These are phyloP conservation scores for Syngnathus scovelli DNA, from an alignment of 2,113 vertebrate species.

Conservation along the genomic window DNA sequence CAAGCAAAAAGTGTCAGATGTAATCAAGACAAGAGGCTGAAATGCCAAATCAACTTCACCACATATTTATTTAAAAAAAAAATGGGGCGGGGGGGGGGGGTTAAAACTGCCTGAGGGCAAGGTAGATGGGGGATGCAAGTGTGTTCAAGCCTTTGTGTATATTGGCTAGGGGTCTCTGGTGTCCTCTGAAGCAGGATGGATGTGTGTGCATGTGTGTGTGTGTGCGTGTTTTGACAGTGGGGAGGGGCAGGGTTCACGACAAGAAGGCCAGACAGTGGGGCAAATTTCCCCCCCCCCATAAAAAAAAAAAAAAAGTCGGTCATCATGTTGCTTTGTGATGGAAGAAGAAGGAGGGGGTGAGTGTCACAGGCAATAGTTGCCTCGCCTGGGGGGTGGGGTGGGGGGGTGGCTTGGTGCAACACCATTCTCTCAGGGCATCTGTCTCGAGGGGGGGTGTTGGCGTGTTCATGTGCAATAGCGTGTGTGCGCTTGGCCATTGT, in stretches of 20 bases:
- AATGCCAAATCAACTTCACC: slow-evolving; percentile 36
- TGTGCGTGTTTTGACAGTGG: slow-evolving; percentile 4
- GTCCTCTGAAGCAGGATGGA: slow-evolving; percentile 26
- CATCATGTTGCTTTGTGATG: slow-evolving; percentile 57
- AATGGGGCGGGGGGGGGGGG: slow-evolving; percentile 20
- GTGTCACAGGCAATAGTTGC: slow-evolving; percentile 39
- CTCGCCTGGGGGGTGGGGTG: slow-evolving; percentile 8
- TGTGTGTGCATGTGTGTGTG: slow-evolving; percentile 10
- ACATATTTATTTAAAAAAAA: background rate
- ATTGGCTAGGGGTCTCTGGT: slow-evolving; percentile 34
- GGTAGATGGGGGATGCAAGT: slow-evolving; percentile 14
- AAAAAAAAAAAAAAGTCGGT: slow-evolving; percentile 61
- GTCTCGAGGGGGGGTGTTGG: slow-evolving; percentile 35
- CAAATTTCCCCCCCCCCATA: slow-evolving; percentile 48
- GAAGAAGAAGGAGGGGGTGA: slow-evolving; percentile 19
- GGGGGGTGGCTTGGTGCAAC: slow-evolving; percentile 37
- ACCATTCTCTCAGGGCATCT: slow-evolving; percentile 49
- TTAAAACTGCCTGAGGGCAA: slow-evolving; percentile 30
- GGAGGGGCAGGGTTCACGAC: slow-evolving; percentile 38
- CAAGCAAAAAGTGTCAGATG: slow-evolving; percentile 48
- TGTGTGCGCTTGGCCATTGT: slow-evolving; percentile 50
- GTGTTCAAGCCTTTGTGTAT: slow-evolving; percentile 37
- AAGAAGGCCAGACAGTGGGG: slow-evolving; percentile 60
- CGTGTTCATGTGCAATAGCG: slow-evolving; percentile 20
- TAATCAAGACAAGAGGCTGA: slow-evolving; percentile 30